Percentiles rank a stretch among this genome's conserved stretches.
Conservation (phyloP, 2,113 vertebrate genomes). For the Shinisaurus crocodilurus region DNA sequence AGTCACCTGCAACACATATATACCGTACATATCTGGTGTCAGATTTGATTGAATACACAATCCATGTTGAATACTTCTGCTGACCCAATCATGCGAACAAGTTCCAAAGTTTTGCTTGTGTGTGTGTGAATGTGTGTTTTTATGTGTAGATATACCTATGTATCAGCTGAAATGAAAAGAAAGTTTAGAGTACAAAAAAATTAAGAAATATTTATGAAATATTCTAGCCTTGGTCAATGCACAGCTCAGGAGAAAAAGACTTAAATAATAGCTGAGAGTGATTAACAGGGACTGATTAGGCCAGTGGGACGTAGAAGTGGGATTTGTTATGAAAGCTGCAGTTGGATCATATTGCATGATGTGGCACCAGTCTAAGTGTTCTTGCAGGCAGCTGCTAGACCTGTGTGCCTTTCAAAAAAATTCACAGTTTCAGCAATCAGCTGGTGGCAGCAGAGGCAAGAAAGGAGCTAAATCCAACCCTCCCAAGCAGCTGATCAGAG, state of each 20-base stretch:
- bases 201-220: conserved; percentile 14
- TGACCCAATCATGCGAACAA: conserved; percentile 31
- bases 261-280: neutral
- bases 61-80: conserved; percentile 17
- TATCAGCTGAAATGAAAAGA: neutral
- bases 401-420: neutral
- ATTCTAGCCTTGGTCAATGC: neutral
- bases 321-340: neutral
- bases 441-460: neutral
- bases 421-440: neutral
- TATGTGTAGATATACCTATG: neutral
- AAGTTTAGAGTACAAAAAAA: neutral
- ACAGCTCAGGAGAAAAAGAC: neutral
- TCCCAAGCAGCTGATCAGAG: neutral
- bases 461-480: neutral
- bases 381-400: neutral
- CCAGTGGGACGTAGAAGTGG: neutral
- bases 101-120: conserved; percentile 21
- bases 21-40: neutral
- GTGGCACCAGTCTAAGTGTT: neutral
- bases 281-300: neutral
- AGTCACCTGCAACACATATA: neutral
- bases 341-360: neutral
- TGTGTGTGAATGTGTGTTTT: neutral
- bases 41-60: conserved; percentile 13